Evolutionary conservation across 2,113 vertebrate genomes (phyloP), one percentile per base, ranked within the genome.

Genomic region (Ammodramus savannarum): DNA sequence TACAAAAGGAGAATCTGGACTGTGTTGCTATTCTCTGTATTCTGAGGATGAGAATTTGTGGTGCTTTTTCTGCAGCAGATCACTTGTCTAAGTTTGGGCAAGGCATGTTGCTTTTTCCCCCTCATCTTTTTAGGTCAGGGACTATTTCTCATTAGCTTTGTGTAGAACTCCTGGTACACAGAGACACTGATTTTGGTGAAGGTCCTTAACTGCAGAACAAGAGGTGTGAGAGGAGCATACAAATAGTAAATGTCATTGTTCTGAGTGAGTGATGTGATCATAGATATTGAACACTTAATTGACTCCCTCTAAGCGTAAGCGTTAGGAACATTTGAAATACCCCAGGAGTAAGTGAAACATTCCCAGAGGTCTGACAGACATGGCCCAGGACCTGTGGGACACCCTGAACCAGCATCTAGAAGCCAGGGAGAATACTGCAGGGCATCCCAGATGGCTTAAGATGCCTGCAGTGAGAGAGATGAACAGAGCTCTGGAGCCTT

Each of bases 41-140:
- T 66, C 13, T 75, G 36, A 57, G 43, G 16, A 65, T 38, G 7
- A 38, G 23, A 41, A 68, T 89, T 89, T 54, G 29, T 39, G 13
- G 26, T 34, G 5, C 59, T 55, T 80, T 68, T 75, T 62, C 44
- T 84, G 44, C 23, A 72, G 54, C 41, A 68, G 20, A 65, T 61
- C 34, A 41, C 21, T 85, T 79, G 29, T 5, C 16, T 62, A 76
- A 79, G 3, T 57, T 62, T 67, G 31, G 21, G 17, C 10, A 82
- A 71, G 66, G 36, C 6, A 38, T 4, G 3, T n/a, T 69, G 29
- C 34, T 34, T 44, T 6, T 1, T 6, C 10, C 4, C 2, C 1
- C 5, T 16, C 6, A 39, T 67, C 6, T 26, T 87, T 87, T 83
- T 59, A 39, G 41, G 7, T 20, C 44, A 38, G n/a, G 6, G 8